These are phyloP conservation scores for Sparidentex hasta DNA, from an alignment of 2,797 vertebrate species.

Conservation along the genomic window DNA sequence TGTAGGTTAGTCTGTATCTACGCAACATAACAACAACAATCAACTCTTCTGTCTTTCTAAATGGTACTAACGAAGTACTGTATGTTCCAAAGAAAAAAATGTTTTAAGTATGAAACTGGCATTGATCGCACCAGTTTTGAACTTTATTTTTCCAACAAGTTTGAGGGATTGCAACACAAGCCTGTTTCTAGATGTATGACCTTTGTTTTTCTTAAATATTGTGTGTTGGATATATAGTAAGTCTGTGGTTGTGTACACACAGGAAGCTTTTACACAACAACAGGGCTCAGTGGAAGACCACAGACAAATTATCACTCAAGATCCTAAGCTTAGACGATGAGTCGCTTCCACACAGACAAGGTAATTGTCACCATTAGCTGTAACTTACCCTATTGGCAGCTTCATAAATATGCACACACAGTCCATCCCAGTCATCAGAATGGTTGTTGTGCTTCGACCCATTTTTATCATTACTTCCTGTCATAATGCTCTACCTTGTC, in stretches of 20 bases:
- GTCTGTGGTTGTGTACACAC: conserved; percentile 50
- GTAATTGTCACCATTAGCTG: conserved; percentile 4
- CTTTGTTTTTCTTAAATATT: conserved; percentile 57
- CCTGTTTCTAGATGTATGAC: conserved; percentile 35
- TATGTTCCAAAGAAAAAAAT: background rate
- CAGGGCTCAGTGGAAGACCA: conserved; percentile 52
- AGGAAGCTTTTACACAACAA: conserved; percentile 66
- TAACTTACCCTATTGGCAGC: background rate
- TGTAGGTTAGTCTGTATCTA: background rate
- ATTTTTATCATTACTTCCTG: conserved; percentile 1
- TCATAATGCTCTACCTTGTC: conserved; percentile 9
- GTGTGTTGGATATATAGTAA: conserved; percentile 28
- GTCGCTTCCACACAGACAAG: conserved; percentile 37
- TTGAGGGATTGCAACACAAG: conserved; percentile 8
- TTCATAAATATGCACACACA: conserved; percentile 4
- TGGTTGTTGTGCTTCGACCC: background rate
- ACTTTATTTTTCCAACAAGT: background rate
- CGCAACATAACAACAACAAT: background rate
- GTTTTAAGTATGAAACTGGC: background rate
- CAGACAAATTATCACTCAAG: conserved; percentile 58
- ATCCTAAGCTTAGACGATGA: conserved; percentile 40
- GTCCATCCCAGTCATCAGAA: background rate
- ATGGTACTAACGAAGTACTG: background rate
- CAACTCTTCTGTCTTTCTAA: conserved; percentile 13
- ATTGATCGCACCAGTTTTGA: conserved; percentile 18